These are phyloP conservation scores for Varecia variegata DNA, from an alignment of 2,797 vertebrate species.

Conservation along the genomic window DNA sequence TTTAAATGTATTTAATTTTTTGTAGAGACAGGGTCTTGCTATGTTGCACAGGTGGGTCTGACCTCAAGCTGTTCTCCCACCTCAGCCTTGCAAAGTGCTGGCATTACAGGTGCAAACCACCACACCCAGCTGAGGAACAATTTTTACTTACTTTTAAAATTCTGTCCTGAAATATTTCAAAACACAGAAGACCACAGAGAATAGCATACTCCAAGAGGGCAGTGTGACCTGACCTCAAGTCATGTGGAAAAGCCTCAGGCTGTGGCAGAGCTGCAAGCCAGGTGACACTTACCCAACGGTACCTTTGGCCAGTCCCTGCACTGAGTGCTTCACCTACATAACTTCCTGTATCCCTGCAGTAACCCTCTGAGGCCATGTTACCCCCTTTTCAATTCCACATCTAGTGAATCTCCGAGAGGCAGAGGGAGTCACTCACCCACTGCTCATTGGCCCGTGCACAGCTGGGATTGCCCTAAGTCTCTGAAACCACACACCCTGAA, in stretches of 20 bases:
- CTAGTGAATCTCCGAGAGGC: background rate
- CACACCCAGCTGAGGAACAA: background rate
- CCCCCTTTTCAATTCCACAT: background rate
- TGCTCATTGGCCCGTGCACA: rapidly evolving
- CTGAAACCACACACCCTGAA: too few relatives aligned
- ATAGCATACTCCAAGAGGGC: rapidly evolving
- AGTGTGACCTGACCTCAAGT: background rate
- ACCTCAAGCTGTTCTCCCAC: background rate
- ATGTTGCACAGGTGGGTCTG: background rate
- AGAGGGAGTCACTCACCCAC: rapidly evolving
- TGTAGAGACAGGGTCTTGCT: background rate
- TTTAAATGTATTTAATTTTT: background rate
- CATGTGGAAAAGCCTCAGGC: background rate
- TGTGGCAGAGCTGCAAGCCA: background rate
- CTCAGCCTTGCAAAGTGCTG: background rate
- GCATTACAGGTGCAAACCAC: background rate
- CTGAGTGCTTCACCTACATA: rapidly evolving
- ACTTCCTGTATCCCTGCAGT: background rate
- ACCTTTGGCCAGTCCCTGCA: background rate
- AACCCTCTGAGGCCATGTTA: too few relatives aligned
- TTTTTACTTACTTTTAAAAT: background rate
- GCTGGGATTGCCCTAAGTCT: background rate
- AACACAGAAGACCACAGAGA: background rate
- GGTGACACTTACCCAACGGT: too few relatives aligned
- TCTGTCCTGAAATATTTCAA: background rate